phyloP scores from a whole-genome alignment of 2,113 vertebrate species.

The Pipra filicauda region DNA sequence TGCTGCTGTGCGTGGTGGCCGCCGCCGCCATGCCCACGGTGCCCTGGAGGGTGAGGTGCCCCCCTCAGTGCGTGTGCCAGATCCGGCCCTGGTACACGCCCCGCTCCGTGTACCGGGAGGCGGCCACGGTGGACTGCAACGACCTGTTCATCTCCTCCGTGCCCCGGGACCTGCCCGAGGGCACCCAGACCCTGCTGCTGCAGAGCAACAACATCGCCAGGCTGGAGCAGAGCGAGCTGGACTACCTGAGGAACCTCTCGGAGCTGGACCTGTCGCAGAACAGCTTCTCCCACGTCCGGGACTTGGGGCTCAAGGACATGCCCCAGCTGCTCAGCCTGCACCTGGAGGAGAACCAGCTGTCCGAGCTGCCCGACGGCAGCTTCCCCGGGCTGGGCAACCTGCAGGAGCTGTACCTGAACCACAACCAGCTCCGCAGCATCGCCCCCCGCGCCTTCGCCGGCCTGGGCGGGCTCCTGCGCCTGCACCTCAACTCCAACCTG shows the following conservation, averaged over 20 bases:
- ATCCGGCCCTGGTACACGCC: constrained; percentile 93
- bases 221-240: constrained; percentile 76
- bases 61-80: constrained; percentile 84
- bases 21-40: constrained; percentile 76
- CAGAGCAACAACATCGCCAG: constrained; percentile 87
- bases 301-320: constrained; percentile 74
- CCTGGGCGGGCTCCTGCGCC: constrained; percentile 81
- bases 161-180: constrained; percentile 74
- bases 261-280: constrained; percentile 94
- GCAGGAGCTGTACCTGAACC: constrained; percentile 93
- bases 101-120: constrained; percentile 87
- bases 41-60: constrained; percentile 88
- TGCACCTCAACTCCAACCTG: constrained; percentile 93
- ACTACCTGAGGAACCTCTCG: constrained; percentile 83
- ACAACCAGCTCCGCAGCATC: constrained; percentile 86
- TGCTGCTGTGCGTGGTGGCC: constrained; percentile 77
- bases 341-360: constrained; percentile 89
- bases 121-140: constrained; percentile 91
- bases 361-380: constrained; percentile 79
- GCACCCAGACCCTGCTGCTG: constrained; percentile 88
- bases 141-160: constrained; percentile 82
- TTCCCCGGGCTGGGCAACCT: constrained; percentile 82
- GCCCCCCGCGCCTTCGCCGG: constrained; percentile 83
- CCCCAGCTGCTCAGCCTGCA: constrained; percentile 87
- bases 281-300: constrained; percentile 75